phyloP scores from a whole-genome alignment of 2,113 vertebrate species.

The Ceyx cyanopectus region DNA sequence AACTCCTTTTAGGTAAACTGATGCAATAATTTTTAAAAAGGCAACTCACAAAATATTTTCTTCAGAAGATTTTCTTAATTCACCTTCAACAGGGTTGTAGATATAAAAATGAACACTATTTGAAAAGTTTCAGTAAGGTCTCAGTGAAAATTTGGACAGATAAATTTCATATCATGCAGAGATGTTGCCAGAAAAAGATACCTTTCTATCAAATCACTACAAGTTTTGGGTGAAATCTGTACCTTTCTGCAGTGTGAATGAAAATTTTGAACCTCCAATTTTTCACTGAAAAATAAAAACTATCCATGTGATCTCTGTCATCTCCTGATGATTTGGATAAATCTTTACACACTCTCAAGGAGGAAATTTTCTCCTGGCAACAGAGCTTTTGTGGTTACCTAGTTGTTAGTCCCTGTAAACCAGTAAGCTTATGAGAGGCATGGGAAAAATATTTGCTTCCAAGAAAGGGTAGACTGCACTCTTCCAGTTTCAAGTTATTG shows the following conservation, averaged over 20 bases:
- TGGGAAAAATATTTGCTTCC: not conserved
- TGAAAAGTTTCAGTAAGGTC: not conserved
- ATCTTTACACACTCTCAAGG: not conserved
- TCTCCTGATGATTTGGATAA: not conserved
- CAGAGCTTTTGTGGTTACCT: not conserved
- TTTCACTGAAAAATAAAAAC: not conserved
- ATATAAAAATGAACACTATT: not conserved
- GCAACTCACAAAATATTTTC: not conserved
- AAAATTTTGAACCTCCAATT: not conserved
- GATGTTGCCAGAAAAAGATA: not conserved
- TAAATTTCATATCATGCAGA: not conserved
- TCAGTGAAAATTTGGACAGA: not conserved
- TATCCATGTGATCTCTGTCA: not conserved
- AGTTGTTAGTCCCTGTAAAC: not conserved
- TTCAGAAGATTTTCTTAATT: not conserved
- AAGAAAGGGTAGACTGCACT: rapidly evolving
- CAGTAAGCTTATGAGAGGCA: not conserved
- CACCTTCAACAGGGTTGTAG: not conserved
- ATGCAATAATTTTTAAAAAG: not conserved
- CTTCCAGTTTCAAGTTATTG: not conserved
- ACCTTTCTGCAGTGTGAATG: not conserved
- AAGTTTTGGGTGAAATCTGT: not conserved
- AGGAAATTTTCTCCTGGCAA: not conserved
- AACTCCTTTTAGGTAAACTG: not conserved
- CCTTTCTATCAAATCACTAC: not conserved